Conservation (phyloP, 2,888 invertebrate genomes). For the Homarus gammarus region DNA sequence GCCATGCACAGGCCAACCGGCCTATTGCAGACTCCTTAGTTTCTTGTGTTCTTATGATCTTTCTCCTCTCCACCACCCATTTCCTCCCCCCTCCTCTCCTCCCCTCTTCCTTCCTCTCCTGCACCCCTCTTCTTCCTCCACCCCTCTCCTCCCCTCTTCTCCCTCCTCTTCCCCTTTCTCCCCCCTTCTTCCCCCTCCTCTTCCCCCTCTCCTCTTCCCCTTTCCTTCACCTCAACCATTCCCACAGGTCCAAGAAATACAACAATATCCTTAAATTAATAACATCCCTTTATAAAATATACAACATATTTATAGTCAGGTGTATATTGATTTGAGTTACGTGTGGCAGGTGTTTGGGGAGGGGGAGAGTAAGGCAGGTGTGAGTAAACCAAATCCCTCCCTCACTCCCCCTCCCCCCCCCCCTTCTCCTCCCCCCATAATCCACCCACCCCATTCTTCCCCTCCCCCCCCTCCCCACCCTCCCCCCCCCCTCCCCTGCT, state of each 20-base stretch:
- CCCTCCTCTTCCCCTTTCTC: not conserved
- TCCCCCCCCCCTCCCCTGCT: too few species aligned
- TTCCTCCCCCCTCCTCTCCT: not conserved
- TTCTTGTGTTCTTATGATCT: not conserved
- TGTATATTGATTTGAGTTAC: too few species aligned
- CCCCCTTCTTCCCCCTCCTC: not conserved
- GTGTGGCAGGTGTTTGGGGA: too few species aligned
- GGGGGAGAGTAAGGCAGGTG: too few species aligned
- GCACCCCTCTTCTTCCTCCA: not conserved
- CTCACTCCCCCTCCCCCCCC: not conserved
- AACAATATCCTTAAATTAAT: too few species aligned
- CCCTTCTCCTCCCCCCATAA: not conserved
- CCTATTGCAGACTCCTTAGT: too few species aligned
- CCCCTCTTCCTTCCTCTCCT: not conserved
- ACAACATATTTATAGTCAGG: too few species aligned
- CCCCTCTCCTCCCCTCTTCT: not conserved
- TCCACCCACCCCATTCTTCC: too few species aligned
- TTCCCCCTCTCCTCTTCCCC: not conserved
- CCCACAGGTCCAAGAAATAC: too few species aligned
- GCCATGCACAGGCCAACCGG: too few species aligned
- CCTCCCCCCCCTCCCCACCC: not conserved
- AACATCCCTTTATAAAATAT: too few species aligned
- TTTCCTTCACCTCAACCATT: not conserved
- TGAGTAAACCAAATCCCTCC: too few species aligned
- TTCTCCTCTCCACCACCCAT: not conserved